Base-by-base conservation (phyloP, 2,113 vertebrate species). In the Enhydra lutris region DNA sequence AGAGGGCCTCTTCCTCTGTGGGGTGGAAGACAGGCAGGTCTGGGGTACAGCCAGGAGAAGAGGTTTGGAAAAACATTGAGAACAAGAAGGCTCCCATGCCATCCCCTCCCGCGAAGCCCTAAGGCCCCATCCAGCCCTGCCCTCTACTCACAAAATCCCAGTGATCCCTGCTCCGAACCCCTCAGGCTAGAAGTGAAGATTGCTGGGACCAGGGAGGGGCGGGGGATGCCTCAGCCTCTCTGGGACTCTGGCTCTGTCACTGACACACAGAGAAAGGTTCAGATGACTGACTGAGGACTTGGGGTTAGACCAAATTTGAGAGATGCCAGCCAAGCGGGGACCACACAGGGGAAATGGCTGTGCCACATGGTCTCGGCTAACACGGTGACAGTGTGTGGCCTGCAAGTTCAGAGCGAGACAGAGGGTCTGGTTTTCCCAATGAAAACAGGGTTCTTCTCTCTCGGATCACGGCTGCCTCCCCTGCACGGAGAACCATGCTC, bases 401-500 rank as follows among this genome's bases (percentile, higher is more conserved):
- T 6, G 11, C 12, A 47, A 6, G 47, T 9, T 78, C 65, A 39
- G 20, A 91, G 20, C 6, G 55, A 1, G 0, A 2, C 47, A 2
- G 2, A 67, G 59, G 20, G 74, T 31, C 26, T 21, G 42, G 55
- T 42, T 80, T 91, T 52, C 69, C 57, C 36, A 57, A 50, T 6
- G 61, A 57, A 73, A 74, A 36, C 63, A 67, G 67, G 21, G 34
- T 3, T 26, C 4, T 0, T 4, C 17, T 42, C 29, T 36, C 17
- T 69, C 52, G 0, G 0, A 11, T 59, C 26, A 3, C 23, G 14
- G 61, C 2, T 17, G 4, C 6, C 12, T 42, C 5, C 8, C 20
- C 24, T 1, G 42, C 23, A 0, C 2, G 7, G 81, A 65, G 8
- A 73, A 24, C 6, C 0, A 0, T 20, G 52, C 10, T 13, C 3